Conservation (phyloP, 1,140 invertebrate genomes). For the Diuraphis noxia region DNA sequence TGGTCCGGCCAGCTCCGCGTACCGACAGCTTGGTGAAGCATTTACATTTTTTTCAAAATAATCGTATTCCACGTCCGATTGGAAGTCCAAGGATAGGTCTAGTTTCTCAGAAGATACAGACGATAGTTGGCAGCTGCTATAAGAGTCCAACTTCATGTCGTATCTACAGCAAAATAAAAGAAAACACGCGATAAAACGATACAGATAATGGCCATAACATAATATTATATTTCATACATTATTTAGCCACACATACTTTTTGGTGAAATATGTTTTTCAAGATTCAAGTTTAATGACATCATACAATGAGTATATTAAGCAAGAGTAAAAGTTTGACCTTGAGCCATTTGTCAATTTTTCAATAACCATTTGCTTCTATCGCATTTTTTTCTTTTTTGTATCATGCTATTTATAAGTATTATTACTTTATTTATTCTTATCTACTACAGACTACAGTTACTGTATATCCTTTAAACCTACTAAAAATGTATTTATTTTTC, state of each 20-base stretch:
- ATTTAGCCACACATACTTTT: not conserved
- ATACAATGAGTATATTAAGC: not conserved
- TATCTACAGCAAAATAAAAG: conserved; percentile 53
- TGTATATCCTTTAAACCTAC: not conserved
- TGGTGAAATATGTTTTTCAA: not conserved
- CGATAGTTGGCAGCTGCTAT: conserved; percentile 72
- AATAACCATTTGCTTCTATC: not conserved
- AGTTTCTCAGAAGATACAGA: conserved; percentile 69
- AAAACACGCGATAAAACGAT: not conserved
- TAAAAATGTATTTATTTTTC: not conserved
- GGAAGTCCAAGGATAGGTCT: conserved; percentile 67
- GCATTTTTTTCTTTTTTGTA: not conserved
- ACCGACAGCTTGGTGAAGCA: conserved; percentile 56
- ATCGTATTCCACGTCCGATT: conserved; percentile 72
- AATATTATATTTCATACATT: not conserved
- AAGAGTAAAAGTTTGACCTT: not conserved
- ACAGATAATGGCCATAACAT: not conserved
- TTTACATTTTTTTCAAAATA: conserved; percentile 71
- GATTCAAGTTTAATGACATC: not conserved
- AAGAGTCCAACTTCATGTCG: conserved; percentile 60
- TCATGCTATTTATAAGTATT: not conserved
- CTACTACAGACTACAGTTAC: too few relatives aligned
- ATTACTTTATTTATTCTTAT: too few relatives aligned
- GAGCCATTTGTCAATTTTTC: not conserved
- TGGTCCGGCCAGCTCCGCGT: not conserved